A percentile compares a stretch with the other conserved stretches of the same genome.
Evolutionary conservation across 2,797 vertebrate genomes (phyloP).

Genomic region (Anableps anableps): DNA sequence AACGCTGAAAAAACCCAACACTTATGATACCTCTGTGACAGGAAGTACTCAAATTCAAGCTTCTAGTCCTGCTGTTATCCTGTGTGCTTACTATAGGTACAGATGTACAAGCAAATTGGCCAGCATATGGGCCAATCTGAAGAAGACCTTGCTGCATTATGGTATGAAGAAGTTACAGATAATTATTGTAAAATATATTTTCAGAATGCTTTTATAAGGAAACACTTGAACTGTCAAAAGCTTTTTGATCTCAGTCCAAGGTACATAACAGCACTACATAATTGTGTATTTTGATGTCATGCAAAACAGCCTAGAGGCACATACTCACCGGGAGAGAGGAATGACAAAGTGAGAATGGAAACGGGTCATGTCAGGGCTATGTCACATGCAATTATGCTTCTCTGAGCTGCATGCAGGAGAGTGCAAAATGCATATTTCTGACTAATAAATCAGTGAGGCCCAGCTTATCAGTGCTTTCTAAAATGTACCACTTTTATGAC

Average conservation of each 20-base stretch:
- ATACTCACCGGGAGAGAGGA: slow-evolving; percentile 32
- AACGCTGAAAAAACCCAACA: background rate
- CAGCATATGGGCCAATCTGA: slow-evolving; percentile 13
- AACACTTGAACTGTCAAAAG: slow-evolving; percentile 34
- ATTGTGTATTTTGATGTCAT: slow-evolving; percentile 45
- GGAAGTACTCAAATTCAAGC: background rate
- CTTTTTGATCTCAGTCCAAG: slow-evolving; percentile 34
- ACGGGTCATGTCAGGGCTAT: slow-evolving; percentile 49
- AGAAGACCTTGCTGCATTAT: background rate
- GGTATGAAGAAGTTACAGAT: background rate
- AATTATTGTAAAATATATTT: slow-evolving; percentile 19
- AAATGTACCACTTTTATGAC: slow-evolving; percentile 30
- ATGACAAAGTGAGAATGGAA: slow-evolving; percentile 49
- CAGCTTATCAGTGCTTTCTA: slow-evolving; percentile 35
- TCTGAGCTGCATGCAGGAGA: slow-evolving; percentile 22
- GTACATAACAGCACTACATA: slow-evolving; percentile 28
- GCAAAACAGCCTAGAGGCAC: slow-evolving; percentile 44
- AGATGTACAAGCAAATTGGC: background rate
- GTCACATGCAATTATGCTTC: slow-evolving; percentile 54
- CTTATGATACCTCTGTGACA: background rate
- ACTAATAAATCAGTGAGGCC: slow-evolving; percentile 33
- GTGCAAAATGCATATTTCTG: slow-evolving; percentile 43
- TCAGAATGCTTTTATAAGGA: slow-evolving; percentile 4
- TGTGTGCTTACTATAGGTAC: background rate
- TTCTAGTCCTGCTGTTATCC: background rate